Evolutionary conservation across 23 tunicate species (phyloP), one percentile per base, ranked within the genome.

Genomic region (Ascidia mentula): DNA sequence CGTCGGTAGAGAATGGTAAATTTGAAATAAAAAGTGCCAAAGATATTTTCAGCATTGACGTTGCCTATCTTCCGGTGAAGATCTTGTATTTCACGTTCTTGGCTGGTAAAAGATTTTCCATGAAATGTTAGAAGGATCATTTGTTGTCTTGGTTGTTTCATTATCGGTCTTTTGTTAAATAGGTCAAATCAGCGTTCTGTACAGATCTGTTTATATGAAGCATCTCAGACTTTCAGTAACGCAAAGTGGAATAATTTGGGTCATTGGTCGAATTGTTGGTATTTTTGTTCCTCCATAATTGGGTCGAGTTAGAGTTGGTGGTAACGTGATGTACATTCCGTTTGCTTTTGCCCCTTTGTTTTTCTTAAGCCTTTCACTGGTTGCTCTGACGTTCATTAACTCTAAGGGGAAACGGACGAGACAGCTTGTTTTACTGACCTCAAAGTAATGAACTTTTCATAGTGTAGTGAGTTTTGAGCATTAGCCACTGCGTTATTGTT

Each of bases 201-300:
- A 13, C 31, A 80, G 91, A 3, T 59, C 91, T 1, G 17, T 87
- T 17, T 81, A 42, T 40, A 61, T 77, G 46, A 80, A 80, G 46
- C 91, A 87, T 74, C 20, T 87, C 60, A 86, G 91, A 8, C 37
- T 87, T 80, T 80, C 91, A 22, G 81, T 86, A 4, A 87, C 85
- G 13, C 91, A 87, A 74, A 80, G 46, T 46, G 91, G 91, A 22
- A 59, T 87, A 20, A 81, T 87, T n/a, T 74, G 69, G 85, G 61
- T 75, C 1, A 36, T 81, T 20, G 91, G 81, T 18, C 46, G 91
- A 30, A 36, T 80, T 45, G 5, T 74, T 7, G 79, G 87, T 6
- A 75, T 87, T 0, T 32, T 87, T 60, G 34, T 40, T 28, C 91
- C 91, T 18, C 84, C 85, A 34, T 9, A 28, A 6, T 1, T 53